Conservation (phyloP, 2,113 vertebrate genomes). For the Aramus guarauna region DNA sequence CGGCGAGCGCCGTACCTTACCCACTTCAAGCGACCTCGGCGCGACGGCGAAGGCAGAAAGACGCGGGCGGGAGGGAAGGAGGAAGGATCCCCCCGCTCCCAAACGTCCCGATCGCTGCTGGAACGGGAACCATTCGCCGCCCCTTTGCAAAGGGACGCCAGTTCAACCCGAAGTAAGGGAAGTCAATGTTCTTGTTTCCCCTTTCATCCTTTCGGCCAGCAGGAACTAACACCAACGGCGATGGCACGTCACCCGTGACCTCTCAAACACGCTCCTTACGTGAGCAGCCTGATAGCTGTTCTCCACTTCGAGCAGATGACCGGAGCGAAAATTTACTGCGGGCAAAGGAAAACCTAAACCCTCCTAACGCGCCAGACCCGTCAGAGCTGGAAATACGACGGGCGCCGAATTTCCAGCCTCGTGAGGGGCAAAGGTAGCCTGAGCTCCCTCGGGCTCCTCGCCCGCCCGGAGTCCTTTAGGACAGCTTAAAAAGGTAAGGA, state of each 20-base stretch:
- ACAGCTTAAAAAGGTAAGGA: not conserved
- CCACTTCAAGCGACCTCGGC: not conserved
- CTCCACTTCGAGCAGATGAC: constrained; percentile 50
- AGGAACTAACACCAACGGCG: constrained; percentile 41
- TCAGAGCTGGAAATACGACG: not conserved
- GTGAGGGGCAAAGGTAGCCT: not conserved
- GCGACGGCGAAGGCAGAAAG: not conserved
- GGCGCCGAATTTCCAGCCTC: not conserved
- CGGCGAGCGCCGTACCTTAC: accelerated
- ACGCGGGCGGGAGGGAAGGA: not conserved
- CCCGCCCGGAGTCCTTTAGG: not conserved
- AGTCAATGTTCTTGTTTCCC: constrained; percentile 59
- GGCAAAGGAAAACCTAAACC: not conserved
- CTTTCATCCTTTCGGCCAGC: constrained; percentile 51
- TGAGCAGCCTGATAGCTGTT: constrained; percentile 17
- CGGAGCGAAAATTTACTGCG: constrained; percentile 39
- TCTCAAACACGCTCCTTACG: not conserved
- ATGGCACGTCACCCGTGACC: not conserved
- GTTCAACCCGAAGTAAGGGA: constrained; percentile 31
- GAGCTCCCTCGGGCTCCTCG: accelerated
- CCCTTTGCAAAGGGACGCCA: constrained; percentile 19
- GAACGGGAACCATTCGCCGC: not conserved
- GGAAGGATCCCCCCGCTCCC: not conserved
- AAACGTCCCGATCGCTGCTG: not conserved
- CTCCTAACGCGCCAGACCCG: not conserved